phyloP scores from a whole-genome alignment of 2,888 invertebrate genomes.

The Hirtodrosophila histrioides region DNA sequence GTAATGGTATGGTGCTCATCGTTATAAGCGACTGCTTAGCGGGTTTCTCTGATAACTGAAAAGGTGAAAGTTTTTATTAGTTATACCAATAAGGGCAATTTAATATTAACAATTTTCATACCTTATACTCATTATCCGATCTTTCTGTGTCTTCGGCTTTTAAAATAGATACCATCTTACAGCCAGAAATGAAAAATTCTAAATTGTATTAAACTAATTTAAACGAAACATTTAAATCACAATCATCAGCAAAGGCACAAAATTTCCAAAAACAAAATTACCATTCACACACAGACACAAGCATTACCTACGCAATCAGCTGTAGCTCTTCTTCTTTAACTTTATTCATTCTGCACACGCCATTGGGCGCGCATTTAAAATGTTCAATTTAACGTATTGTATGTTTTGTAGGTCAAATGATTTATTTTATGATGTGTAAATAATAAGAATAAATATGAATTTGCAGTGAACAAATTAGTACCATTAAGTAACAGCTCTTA shows the following conservation, averaged over 20 bases:
- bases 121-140: conserved; percentile 14
- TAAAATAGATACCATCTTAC: conserved; percentile 30
- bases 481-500: no score
- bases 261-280: conserved; percentile 12
- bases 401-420: no score
- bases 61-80: conserved; percentile 56
- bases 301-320: conserved; percentile 17
- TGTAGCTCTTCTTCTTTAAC: conserved; percentile 32
- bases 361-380: conserved; percentile 21
- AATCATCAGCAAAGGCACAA: conserved; percentile 10
- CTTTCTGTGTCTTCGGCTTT: conserved; percentile 5
- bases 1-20: conserved; percentile 46
- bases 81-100: not conserved
- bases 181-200: not conserved
- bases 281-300: conserved; percentile 28
- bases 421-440: no score
- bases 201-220: conserved; percentile 1
- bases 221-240: conserved; percentile 30
- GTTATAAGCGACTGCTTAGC: conserved; percentile 8
- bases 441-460: no score
- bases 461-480: no score
- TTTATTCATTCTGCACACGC: not conserved
- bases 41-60: conserved; percentile 38
- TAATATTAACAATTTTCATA: conserved; percentile 6
- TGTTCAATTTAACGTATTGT: not conserved